Evolutionary conservation across 2,113 vertebrate species (phyloP), one percentile per base, ranked within the genome.

Genomic region (Gambusia affinis): DNA sequence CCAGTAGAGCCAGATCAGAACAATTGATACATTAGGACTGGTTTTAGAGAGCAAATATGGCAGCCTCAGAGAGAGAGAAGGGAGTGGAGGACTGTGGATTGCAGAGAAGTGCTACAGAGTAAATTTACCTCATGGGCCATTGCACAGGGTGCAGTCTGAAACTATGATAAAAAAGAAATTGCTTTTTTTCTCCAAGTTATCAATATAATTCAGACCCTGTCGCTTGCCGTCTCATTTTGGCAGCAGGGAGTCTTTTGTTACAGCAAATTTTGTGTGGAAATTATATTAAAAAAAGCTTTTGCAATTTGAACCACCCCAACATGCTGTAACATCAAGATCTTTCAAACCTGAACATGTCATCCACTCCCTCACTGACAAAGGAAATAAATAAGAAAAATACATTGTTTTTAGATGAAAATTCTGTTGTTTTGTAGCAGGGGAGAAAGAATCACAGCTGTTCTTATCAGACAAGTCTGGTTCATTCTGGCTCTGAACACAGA

Each of bases 21-120:
- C 88, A 88, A 91, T 87, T 92, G 91, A 92, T 92, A 88, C 86
- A 90, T 91, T 88, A 91, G 89, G 84, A 85, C 76, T 82, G 77
- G 82, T 92, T 91, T 91, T 78, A 82, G 76, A 79, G 78, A 84
- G 87, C 83, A 83, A 84, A 85, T 90, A 80, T 80, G 84, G 83
- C 85, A 83, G 68, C 73, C 54, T 1, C 44, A 57, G 69, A 60
- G 66, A 72, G 74, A 14, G 67, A 57, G 39, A 29, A 67, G 35
- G 54, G 28, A 29, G 72, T 51, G 42, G 73, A 69, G 76, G 83
- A 73, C 80, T 60, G 70, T 76, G 73, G 84, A 87, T 81, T 80
- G 85, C 85, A 79, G 60, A 73, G 88, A 68, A 80, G 83, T 79
- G 82, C 83, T 90, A 62, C 27, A 69, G 82, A 88, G 91, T 88